Evolutionary conservation across 2,113 vertebrate species (phyloP).

Genomic region (Meles meles): DNA sequence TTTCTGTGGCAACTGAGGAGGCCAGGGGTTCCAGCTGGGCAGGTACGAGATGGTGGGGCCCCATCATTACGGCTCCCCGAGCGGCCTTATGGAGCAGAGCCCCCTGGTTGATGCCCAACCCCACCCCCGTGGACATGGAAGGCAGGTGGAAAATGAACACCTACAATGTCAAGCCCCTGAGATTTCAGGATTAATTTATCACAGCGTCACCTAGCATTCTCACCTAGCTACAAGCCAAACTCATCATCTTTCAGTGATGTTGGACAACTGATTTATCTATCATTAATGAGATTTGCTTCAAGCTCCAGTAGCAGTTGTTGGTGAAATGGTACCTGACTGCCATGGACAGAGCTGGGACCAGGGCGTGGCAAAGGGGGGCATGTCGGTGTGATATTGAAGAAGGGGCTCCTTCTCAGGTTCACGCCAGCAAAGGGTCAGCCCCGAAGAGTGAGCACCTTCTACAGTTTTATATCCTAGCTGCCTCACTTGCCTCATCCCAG

Average conservation of each 20-base stretch:
- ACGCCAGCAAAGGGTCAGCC: neutral
- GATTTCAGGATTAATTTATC: conserved; percentile 41
- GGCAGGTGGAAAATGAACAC: neutral
- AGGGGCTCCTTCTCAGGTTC: neutral
- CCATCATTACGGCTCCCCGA: too few relatives aligned
- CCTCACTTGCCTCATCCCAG: neutral
- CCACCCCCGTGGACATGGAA: neutral
- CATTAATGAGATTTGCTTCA: conserved; percentile 49
- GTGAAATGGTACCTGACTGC: neutral
- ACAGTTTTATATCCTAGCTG: neutral
- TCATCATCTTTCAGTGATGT: conserved; percentile 18
- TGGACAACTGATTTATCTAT: conserved; percentile 44
- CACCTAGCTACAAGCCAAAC: neutral
- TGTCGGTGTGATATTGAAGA: neutral
- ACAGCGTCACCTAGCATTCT: conserved; percentile 16
- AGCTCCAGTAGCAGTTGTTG: neutral
- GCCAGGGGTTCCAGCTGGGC: neutral
- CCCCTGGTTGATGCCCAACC: neutral
- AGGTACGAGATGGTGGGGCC: neutral
- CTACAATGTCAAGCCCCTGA: neutral
- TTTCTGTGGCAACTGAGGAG: neutral
- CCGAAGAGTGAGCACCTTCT: accelerated
- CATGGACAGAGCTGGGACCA: neutral
- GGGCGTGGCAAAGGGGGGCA: neutral
- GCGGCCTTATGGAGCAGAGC: neutral